Evolutionary conservation across 1,140 invertebrate species (phyloP), one percentile per base, ranked within the genome.

Genomic region (Listronotus oregonensis): DNA sequence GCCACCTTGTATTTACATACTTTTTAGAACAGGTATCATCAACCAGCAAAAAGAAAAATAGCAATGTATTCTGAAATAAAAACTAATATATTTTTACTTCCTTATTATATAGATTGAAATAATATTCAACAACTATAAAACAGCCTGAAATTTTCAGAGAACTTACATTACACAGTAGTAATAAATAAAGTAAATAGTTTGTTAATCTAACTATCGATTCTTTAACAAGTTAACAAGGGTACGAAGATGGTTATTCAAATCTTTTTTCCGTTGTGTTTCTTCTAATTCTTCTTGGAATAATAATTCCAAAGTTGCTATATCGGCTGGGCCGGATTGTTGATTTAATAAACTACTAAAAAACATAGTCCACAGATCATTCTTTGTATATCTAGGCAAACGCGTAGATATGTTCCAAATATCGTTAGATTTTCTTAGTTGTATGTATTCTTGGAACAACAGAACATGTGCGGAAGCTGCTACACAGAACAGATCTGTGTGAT

Each of bases 401-500:
- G 67, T 63, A 3, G 82, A 83, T 46, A 91, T 87, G 70, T 83
- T 85, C 88, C 88, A 90, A 10, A 68, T 15, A 12, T 84, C 85
- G 58, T 84, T 37, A 18, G 17, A 17, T 75, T 89, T 86, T 37
- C 84, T 85, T 49, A 92, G 84, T 69, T 92, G 89, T 89, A 96
- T 95, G 75, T 96, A 96, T 73, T 89, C 88, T 27, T 91, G 90
- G 81, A 95, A 93, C 17, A 95, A 78, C 64, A 96, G 80, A 46
- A 91, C 90, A 80, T 96, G 90, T 63, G 94, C 89, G 18, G 92
- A 91, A 17, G 90, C 91, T 60, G 91, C 91, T 61, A 95, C 78
- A 67, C 94, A 94, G 82, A 90, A 96, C 67, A 94, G 81, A 82
- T 97, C 95, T 37, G 91, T 92, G 81, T 97, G 94, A 79, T 94